Conservation (phyloP, 2,888 invertebrate species). For the Caprella mutica region DNA sequence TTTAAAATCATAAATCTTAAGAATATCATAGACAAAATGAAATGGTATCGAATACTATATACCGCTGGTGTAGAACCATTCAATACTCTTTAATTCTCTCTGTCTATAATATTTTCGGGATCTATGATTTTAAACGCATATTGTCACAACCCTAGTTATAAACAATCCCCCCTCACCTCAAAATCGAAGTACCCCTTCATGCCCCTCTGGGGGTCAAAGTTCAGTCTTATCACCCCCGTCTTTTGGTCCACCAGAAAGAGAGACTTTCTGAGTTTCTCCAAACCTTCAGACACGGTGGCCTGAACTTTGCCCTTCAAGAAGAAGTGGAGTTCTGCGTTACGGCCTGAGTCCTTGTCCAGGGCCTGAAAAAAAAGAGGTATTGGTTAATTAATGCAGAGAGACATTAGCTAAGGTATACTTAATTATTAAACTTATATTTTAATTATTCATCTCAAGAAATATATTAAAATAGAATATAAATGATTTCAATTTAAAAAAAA, state of each 20-base stretch:
- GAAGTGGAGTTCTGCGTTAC: constrained; percentile 63
- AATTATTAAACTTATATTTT: background rate
- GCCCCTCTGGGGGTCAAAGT: constrained; percentile 88
- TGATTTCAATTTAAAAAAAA: background rate
- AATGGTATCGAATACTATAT: too few relatives aligned
- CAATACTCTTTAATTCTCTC: too few relatives aligned
- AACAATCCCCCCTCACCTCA: constrained; percentile 55
- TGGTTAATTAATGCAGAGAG: background rate
- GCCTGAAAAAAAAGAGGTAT: constrained; percentile 48
- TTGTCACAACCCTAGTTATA: too few relatives aligned
- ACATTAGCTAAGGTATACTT: background rate
- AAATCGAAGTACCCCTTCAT: constrained; percentile 97
- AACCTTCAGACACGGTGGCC: constrained; percentile 54
- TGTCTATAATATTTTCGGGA: too few relatives aligned
- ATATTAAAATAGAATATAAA: background rate
- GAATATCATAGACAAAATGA: too few relatives aligned
- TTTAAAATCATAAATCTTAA: too few relatives aligned
- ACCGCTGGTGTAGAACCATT: too few relatives aligned
- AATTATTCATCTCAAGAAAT: background rate
- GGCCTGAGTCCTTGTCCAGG: constrained; percentile 54
- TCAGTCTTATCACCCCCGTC: constrained; percentile 72
- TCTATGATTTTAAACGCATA: too few relatives aligned
- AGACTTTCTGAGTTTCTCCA: constrained; percentile 60
- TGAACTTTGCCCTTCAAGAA: constrained; percentile 61
- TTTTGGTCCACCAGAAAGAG: constrained; percentile 71